These are phyloP conservation scores for Coleophora deauratella DNA, from an alignment of 2,888 invertebrate species.

Conservation along the genomic window DNA sequence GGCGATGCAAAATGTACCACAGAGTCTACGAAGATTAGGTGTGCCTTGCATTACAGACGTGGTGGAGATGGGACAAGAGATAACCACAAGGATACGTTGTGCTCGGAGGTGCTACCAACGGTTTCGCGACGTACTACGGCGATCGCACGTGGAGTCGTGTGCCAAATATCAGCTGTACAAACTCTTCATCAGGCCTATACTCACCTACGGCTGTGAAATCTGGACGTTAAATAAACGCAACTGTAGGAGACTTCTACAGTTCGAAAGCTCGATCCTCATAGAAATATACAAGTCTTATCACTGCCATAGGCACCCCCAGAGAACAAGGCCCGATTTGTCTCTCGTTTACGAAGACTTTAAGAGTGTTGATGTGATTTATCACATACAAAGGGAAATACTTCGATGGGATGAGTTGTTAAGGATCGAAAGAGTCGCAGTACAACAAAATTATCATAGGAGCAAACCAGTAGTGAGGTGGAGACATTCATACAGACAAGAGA, in stretches of 20 bases:
- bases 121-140: conserved; percentile 25
- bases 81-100: conserved; percentile 33
- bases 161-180: conserved; percentile 38
- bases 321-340: conserved; percentile 23
- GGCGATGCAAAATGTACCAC: conserved; percentile 2
- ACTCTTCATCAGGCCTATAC: conserved; percentile 39
- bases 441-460: conserved; percentile 2
- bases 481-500: no score
- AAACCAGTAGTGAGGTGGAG: neutral
- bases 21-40: conserved; percentile 14
- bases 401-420: conserved; percentile 29
- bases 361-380: conserved; percentile 24
- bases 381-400: conserved; percentile 32
- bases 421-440: conserved; percentile 26
- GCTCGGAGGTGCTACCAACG: conserved; percentile 38
- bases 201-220: conserved; percentile 47
- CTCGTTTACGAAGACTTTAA: conserved; percentile 27
- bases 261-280: conserved; percentile 31
- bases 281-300: conserved; percentile 43
- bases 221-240: conserved; percentile 29
- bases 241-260: conserved; percentile 27
- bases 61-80: conserved; percentile 26
- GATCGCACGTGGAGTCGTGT: conserved; percentile 25
- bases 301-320: conserved; percentile 26
- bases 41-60: conserved; percentile 22